Base-by-base conservation (phyloP, 2,888 invertebrate species). In the Rhingia rostrata region DNA sequence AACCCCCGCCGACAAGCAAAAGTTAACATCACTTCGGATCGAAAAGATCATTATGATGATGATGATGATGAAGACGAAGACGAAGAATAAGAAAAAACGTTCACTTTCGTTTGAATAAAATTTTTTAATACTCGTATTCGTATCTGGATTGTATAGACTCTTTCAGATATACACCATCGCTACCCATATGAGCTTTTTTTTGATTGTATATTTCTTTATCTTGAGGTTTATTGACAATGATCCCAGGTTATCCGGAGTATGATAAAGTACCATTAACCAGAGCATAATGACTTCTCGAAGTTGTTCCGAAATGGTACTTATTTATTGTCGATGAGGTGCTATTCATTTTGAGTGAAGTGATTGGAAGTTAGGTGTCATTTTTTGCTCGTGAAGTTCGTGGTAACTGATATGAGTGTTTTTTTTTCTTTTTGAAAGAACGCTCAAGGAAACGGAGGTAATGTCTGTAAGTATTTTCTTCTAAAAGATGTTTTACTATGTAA, bases 101-200 rank as follows among this genome's bases (percentile, higher is more conserved):
- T 84, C 84, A 84, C 84, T 84, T 84, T 84, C 84, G 45, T 84
- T 84, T 74, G 80, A 64, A 64, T 79, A 74, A 70, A 74, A 74
- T 84, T 84, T 80, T 74, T 84, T 84, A 79, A 78, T 74, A 45
- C 54, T 63, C 35, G 61, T 60, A n/a, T 60, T 32, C n/a, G 54
- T 56, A 6, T 12, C 6, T 3, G 43, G 53, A 47, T 12, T 67
- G 61, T 83, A 41, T 56, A 66, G 39, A 53, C 69, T 67, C 73
- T 58, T 67, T 63, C 45, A 51, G 45, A 45, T 41, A 49, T 32
- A 43, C 32, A 45, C n/a, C 60, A 66, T 58, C 51, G 58, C 49
- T 54, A 61, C 41, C 64, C 70, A 47, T 12, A 74, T 39, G 72
- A 72, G n/a, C 66, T 70, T 78, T 56, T 61, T 64, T 43, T 41